Evolutionary conservation across 2,113 vertebrate species (phyloP), one percentile per base, ranked within the genome.

Genomic region (Hippocampus comes): DNA sequence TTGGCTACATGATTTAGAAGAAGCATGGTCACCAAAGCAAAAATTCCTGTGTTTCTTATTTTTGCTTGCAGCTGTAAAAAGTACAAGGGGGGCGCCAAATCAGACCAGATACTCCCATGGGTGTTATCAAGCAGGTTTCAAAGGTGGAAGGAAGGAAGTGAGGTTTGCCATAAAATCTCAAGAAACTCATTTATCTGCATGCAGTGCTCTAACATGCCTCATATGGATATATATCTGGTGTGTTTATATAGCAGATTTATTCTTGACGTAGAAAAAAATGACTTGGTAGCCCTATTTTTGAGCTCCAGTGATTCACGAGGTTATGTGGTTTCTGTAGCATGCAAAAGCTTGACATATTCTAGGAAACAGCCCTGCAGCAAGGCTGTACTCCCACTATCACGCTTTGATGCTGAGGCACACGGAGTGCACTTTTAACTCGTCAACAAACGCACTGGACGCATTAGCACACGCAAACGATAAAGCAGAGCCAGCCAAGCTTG

Each of bases 361-460:
- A 75, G 83, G 76, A 73, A 61, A 53, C 73, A 20, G 77, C 46
- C 73, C 81, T 41, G 77, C 79, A 15, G 78, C 76, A 67, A 76
- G 79, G 73, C 82, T 67, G 74, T 27, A n/a, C 78, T 72, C 77
- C 77, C 76, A 38, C 73, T 73, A 53, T 74, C 78, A 55, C 69
- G 74, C 81, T 84, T 77, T 80, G 84, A 86, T 86, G 84, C 88
- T 89, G 89, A 90, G 85, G 88, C 89, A 89, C 84, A 27, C 78
- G 43, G 21, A 76, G 83, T 84, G 77, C 78, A 84, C 74, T 86
- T 38, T 77, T 73, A 73, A 71, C 81, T 78, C 67, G 79, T 88
- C 78, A 27, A 84, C 81, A 87, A 78, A 78, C 81, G 77, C 67
- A 41, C 72, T 49, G 66, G 70, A 70, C 74, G 73, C 78, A 56